Base-by-base conservation (phyloP, 2,888 invertebrate genomes). In the Euplagia quadripunctaria region DNA sequence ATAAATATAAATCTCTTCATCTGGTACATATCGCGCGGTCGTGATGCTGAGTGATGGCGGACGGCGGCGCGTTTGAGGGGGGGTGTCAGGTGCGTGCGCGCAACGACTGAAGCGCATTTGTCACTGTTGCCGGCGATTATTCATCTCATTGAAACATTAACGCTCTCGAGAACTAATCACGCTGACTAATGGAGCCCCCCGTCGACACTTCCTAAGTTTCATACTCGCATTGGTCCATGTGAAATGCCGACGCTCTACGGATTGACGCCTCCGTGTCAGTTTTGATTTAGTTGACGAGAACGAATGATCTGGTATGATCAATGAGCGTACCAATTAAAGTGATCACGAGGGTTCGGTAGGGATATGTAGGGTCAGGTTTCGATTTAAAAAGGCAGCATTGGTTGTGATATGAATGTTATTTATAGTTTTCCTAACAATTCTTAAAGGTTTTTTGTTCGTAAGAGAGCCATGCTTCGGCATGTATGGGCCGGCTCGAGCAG, bases 111-210 rank as follows among this genome's bases (percentile, higher is more conserved):
- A 83, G 88, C 87, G 87, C 95, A 96, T 96, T 95, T 95, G 96
- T 96, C 96, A 95, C 94, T 96, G 96, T 95, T 89, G 87, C 91
- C 90, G 89, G 92, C 91, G 92, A 95, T 95, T 95, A 95, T 94
- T 96, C 95, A 96, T 96, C 94, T 94, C 94, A 95, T 95, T 95
- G 95, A 94, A 94, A 94, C 95, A 95, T 96, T 95, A 95, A 94
- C 92, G 92, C 91, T 90, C 88, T 89, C 86, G 91, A 91, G 93
- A 95, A 94, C 94, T 95, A 95, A 96, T 96, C 95, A 95, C 91
- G 89, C 91, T 94, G 93, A 95, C 96, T 95, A 95, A 96, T 95
- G 95, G 94, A 93, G 89, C 94, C 95, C 95, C 95, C 95, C 95
- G 95, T 95, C 95, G 95, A 89, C 94, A 94, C 94, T 90, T 92